Evolutionary conservation across 2,888 invertebrate species (phyloP).

Genomic region (Chrysomela aeneicollis): DNA sequence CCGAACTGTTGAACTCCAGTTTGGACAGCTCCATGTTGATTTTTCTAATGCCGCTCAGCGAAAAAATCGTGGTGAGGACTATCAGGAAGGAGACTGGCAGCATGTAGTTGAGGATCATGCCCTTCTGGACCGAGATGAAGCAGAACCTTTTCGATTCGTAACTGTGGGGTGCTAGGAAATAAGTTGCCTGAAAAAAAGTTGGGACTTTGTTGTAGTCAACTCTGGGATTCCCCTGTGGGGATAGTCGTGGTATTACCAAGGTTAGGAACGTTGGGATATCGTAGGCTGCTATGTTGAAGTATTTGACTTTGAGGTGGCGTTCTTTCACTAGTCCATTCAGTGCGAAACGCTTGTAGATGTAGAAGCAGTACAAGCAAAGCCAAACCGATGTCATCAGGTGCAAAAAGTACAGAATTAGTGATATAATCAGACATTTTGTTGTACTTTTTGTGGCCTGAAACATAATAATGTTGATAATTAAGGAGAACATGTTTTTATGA

Average conservation of each 20-base stretch:
- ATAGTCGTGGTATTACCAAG: too few species aligned
- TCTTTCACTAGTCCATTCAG: slow-evolving; percentile 54
- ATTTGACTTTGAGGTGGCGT: slow-evolving; percentile 63
- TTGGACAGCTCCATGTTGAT: slow-evolving; percentile 60
- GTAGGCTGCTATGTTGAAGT: slow-evolving; percentile 70
- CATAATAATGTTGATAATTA: slow-evolving; percentile 1
- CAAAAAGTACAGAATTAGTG: slow-evolving; percentile 73
- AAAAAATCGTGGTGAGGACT: slow-evolving; percentile 68
- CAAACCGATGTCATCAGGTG: slow-evolving; percentile 75
- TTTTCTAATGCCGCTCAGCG: slow-evolving; percentile 65
- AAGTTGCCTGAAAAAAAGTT: slow-evolving; percentile 63
- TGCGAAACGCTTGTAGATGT: slow-evolving; percentile 67
- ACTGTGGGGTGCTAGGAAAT: slow-evolving; percentile 72
- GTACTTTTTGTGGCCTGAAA: slow-evolving; percentile 70
- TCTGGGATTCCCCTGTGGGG: too few species aligned
- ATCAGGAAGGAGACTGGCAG: slow-evolving; percentile 75
- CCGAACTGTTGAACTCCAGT: slow-evolving; percentile 57
- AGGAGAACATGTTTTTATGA: too few species aligned
- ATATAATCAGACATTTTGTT: slow-evolving; percentile 72
- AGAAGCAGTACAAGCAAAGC: slow-evolving; percentile 73
- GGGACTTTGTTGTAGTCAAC: background rate
- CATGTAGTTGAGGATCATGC: slow-evolving; percentile 80
- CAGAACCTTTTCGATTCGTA: slow-evolving; percentile 78
- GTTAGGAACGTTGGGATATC: slow-evolving; percentile 71
- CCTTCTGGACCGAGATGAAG: slow-evolving; percentile 80